Percentiles rank a stretch among this genome's conserved stretches.
These are phyloP conservation scores for Phymastichus coffea DNA, from an alignment of 1,140 invertebrate genomes.

Conservation along the genomic window DNA sequence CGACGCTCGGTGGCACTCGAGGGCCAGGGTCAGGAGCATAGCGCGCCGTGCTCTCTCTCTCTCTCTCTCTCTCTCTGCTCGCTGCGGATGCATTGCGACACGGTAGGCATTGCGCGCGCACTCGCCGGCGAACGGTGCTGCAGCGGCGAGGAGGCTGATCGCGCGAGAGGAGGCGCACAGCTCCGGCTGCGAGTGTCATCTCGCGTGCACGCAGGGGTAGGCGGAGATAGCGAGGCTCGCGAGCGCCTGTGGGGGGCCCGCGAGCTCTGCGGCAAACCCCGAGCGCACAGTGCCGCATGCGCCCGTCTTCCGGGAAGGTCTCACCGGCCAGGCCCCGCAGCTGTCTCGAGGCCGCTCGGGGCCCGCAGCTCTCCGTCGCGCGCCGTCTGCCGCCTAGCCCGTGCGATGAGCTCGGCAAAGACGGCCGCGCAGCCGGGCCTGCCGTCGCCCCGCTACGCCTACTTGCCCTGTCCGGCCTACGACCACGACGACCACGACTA, in stretches of 20 bases:
- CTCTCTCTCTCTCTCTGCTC: not conserved
- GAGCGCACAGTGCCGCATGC: no score
- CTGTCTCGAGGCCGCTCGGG: no score
- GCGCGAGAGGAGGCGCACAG: constrained; percentile 26
- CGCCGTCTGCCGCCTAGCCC: no score
- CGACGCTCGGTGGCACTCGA: no score
- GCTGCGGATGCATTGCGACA: constrained; percentile 57
- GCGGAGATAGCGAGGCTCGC: constrained; percentile 28
- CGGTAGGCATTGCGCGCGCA: constrained; percentile 34
- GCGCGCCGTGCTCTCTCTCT: not conserved
- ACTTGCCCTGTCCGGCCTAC: constrained; percentile 50
- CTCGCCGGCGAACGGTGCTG: constrained; percentile 36
- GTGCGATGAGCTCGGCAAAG: constrained; percentile 9
- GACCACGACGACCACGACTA: constrained; percentile 40
- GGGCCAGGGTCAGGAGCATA: no score
- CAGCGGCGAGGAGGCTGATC: constrained; percentile 28
- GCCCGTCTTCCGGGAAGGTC: no score
- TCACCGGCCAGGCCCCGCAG: no score
- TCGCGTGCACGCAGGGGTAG: constrained; percentile 28
- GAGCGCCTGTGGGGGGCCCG: not conserved
- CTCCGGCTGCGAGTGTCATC: constrained; percentile 26
- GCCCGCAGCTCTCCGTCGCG: no score
- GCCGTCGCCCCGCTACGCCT: constrained; percentile 44
- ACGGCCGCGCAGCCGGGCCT: constrained; percentile 20
- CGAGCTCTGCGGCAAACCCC: not conserved